Conservation (phyloP, 2,113 vertebrate genomes). For the Tretioscincus oriximinensis region DNA sequence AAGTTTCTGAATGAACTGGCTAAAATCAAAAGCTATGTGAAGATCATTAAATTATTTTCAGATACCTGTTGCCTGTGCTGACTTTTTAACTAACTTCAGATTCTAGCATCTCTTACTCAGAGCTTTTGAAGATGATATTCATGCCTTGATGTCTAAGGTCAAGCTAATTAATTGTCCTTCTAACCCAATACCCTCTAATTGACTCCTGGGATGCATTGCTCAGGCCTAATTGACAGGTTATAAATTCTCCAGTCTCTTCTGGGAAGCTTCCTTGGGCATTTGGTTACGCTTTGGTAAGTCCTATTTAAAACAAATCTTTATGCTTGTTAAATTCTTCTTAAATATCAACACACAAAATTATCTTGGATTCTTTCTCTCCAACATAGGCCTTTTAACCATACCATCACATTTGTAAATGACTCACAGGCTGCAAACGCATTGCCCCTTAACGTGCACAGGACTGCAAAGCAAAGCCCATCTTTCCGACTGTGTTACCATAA, state of each 20-base stretch:
- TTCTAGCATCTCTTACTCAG: not conserved
- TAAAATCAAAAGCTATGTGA: not conserved
- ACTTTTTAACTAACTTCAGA: not conserved
- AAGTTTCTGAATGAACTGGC: not conserved
- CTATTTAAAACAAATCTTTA: not conserved
- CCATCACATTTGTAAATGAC: not conserved
- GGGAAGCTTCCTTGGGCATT: slow-evolving; percentile 10
- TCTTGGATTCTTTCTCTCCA: rapidly evolving
- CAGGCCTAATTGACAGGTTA: not conserved
- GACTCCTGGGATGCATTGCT: not conserved
- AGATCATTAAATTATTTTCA: slow-evolving; percentile 5
- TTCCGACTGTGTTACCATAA: too few relatives aligned
- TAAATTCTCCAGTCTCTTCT: slow-evolving; percentile 28
- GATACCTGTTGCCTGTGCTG: not conserved
- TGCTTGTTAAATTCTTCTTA: not conserved
- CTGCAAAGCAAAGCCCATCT: too few relatives aligned
- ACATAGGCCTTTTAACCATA: not conserved
- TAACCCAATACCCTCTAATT: slow-evolving; percentile 24
- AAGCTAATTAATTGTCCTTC: slow-evolving; percentile 31
- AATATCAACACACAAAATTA: not conserved
- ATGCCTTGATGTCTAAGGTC: slow-evolving; percentile 38
- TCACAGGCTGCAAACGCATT: too few relatives aligned
- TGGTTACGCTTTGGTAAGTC: slow-evolving; percentile 1
- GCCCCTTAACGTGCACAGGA: too few relatives aligned
- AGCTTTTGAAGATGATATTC: slow-evolving; percentile 11